Percentiles rank a stretch among this genome's conserved stretches.
phyloP scores from a whole-genome alignment of 2,888 invertebrate genomes.

The Leptinotarsa juncta region DNA sequence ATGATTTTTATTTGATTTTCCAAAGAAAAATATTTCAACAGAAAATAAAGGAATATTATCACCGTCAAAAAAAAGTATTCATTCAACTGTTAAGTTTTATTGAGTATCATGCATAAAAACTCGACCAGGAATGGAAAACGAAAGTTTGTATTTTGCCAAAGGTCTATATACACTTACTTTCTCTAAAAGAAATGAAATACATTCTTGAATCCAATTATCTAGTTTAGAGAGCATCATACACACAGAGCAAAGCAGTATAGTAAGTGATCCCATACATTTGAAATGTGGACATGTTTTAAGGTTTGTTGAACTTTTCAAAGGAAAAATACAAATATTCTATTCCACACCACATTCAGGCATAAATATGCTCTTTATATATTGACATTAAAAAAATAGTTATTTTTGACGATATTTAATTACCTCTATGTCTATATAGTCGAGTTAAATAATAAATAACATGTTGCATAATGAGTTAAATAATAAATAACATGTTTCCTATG shows the following conservation, averaged over 20 bases:
- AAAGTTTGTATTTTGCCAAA: slow-evolving; percentile 4
- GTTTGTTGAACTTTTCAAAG: neutral
- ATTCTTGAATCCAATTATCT: neutral
- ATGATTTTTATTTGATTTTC: slow-evolving; percentile 33
- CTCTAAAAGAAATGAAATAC: slow-evolving; percentile 4
- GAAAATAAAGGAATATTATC: slow-evolving; percentile 34
- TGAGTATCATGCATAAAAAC: slow-evolving; percentile 21
- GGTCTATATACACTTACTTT: neutral
- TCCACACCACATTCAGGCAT: neutral
- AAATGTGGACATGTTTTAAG: neutral
- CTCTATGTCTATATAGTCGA: slow-evolving; percentile 35
- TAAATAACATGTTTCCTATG: slow-evolving; percentile 41
- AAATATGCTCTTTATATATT: neutral
- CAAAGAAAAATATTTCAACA: slow-evolving; percentile 30
- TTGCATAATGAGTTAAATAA: slow-evolving; percentile 36
- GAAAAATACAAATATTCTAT: neutral
- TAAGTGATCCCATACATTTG: neutral
- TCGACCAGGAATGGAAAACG: slow-evolving; percentile 5
- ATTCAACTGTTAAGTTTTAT: slow-evolving; percentile 25
- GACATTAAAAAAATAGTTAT: slow-evolving; percentile 41
- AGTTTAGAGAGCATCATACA: slow-evolving; percentile 13
- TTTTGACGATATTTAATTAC: slow-evolving; percentile 44
- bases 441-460: slow-evolving; percentile 43
- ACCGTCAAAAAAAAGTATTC: slow-evolving; percentile 44
- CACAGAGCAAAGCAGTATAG: neutral